Base-by-base conservation (phyloP, 2,113 vertebrate species). In the Apistogramma diplotaenia region DNA sequence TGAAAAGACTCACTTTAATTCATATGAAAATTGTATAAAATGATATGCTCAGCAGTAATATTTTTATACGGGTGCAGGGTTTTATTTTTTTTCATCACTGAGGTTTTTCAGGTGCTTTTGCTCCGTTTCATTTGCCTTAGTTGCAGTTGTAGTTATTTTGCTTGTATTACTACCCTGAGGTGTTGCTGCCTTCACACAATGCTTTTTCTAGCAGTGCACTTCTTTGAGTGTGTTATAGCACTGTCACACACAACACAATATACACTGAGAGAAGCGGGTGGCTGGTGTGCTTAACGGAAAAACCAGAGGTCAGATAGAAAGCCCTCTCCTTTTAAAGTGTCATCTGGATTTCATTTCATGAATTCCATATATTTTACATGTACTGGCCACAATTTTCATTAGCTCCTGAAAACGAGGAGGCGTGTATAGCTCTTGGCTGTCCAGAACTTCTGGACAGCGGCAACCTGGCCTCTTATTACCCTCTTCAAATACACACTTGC, bases 271-370 rank as follows among this genome's bases (percentile, higher is more conserved):
- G 15, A 74, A 19, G 40, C 54, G 21, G 57, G 53, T 2, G 57
- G 79, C 85, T 82, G 59, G 72, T 56, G 46, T 76, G 84, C 91
- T 89, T 83, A 88, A 85, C n/a, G 84, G 85, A 91, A 91, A 93
- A 89, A 91, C 85, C 33, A 27, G 83, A 87, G 94, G 93, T 94
- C 94, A 94, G 77, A 91, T 84, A 71, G 86, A 93, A 89, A 91
- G 79, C 87, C 87, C 81, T 76, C 87, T 88, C 60, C 65, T 89
- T 93, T 93, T 91, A 85, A 94, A 93, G 86, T 91, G n/a, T 95
- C 94, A 94, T 94, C 94, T 96, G 94, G 93, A 91, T 93, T 95
- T 94, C 79, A 93, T 95, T 95, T 94, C 16, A 94, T 93, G 91
- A 94, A 95, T 94, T 95, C 93, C 94, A 92, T 89, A 93, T 93